These are phyloP conservation scores for Okapia johnstoni DNA, from an alignment of 2,113 vertebrate species.

Conservation along the genomic window DNA sequence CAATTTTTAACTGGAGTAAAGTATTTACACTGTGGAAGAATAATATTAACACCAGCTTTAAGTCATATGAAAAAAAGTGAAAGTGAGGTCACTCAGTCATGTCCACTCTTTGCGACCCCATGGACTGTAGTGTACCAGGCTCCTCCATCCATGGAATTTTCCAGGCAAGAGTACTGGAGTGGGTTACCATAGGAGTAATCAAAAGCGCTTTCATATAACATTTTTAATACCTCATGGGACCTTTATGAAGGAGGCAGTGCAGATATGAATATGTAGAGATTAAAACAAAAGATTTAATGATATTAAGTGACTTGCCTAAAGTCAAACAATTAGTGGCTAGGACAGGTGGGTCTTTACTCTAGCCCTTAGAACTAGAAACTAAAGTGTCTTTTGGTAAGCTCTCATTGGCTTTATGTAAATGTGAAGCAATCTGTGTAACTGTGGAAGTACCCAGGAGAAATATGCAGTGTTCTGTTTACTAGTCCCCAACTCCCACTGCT, in stretches of 20 bases:
- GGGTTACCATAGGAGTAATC: not conserved
- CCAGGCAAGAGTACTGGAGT: not conserved
- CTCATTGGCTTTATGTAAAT: not conserved
- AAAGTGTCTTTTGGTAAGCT: not conserved
- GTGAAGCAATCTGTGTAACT: not conserved
- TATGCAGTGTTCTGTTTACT: not conserved
- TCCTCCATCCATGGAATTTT: not conserved
- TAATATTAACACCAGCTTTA: not conserved
- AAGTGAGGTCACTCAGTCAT: not conserved
- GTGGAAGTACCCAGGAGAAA: not conserved
- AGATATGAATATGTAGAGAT: not conserved
- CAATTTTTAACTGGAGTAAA: not conserved
- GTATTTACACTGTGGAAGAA: not conserved
- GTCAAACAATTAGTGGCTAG: not conserved
- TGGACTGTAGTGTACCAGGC: not conserved
- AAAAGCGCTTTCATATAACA: not conserved
- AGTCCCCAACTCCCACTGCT: not conserved
- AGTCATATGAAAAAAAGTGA: not conserved
- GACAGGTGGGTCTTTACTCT: not conserved
- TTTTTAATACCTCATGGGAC: not conserved
- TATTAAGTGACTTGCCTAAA: not conserved
- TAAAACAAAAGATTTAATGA: not conserved
- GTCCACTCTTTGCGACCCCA: not conserved
- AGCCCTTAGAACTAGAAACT: not conserved
- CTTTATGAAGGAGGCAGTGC: not conserved